These are phyloP conservation scores for Dascyllus trimaculatus DNA, from an alignment of 2,113 vertebrate genomes.

Conservation along the genomic window DNA sequence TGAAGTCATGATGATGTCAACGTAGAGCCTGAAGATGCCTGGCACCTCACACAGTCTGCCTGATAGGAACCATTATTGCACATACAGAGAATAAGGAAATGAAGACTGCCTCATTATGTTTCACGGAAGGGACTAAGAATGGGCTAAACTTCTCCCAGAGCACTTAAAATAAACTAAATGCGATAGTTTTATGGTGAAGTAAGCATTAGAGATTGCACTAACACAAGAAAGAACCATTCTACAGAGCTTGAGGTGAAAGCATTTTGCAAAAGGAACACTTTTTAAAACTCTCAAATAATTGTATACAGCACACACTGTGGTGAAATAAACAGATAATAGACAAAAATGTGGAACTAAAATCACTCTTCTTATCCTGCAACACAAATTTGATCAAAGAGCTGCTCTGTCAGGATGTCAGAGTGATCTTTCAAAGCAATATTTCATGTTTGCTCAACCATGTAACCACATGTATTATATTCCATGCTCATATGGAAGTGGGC, in stretches of 20 bases:
- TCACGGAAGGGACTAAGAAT: conserved; percentile 5
- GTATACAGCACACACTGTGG: neutral
- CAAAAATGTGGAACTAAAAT: conserved; percentile 26
- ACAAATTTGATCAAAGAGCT: conserved; percentile 25
- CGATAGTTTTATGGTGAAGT: conserved; percentile 9
- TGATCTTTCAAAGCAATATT: conserved; percentile 20
- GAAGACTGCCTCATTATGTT: conserved; percentile 29
- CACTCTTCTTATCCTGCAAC: conserved; percentile 5
- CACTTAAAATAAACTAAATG: conserved; percentile 17
- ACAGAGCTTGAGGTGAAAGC: conserved; percentile 2
- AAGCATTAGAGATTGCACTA: neutral
- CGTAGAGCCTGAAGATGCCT: conserved; percentile 18
- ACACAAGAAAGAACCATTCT: neutral
- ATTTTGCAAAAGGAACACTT: conserved; percentile 11
- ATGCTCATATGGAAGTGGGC: conserved; percentile 43
- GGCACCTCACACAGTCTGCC: conserved; percentile 46
- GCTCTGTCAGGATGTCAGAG: conserved; percentile 27
- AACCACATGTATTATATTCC: conserved; percentile 51
- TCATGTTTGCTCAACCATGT: conserved; percentile 32
- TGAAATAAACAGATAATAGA: conserved; percentile 20
- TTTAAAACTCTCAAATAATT: neutral
- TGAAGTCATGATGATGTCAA: conserved; percentile 60
- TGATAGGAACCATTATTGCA: conserved; percentile 22
- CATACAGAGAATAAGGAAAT: conserved; percentile 11
- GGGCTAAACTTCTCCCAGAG: conserved; percentile 7